Base-by-base conservation (phyloP, 2,888 invertebrate species). In the Oxycera nigricornis region DNA sequence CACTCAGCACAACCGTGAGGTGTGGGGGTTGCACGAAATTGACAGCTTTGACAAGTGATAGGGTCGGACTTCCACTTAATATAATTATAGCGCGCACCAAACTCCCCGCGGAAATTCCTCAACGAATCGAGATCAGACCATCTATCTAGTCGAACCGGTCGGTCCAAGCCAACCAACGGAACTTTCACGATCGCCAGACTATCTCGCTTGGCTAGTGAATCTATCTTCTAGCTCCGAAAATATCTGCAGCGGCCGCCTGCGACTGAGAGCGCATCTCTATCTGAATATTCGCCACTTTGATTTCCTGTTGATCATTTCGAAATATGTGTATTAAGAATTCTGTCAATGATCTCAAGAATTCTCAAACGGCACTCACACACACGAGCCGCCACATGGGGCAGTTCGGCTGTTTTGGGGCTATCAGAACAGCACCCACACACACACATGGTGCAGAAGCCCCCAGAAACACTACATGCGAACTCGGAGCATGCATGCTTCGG, bases 281-380 rank as follows among this genome's bases (percentile, higher is more conserved):
- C 59, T 59, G 28, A 59, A 30, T 59, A 30, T 59, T 59, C 59
- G 59, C 24, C 55, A 24, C 59, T 59, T 28, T 30, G 59, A 59
- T 59, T 59, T 59, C 59, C 59, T 59, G 59, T 59, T 59, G 59
- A 59, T 59, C 59, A 59, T 59, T 59, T 30, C 59, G 59, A 59
- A 59, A 59, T 7, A n/a, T n/a, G n/a, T n/a, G n/a, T n/a, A 59
- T 59, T 28, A 59, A 59, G 59, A 59, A 28, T 59, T 59, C 59
- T 59, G 59, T 59, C 59, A 59, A 59, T 59, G 59, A 59, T 59
- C 59, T 59, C 59, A 59, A 59, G 59, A 59, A 20, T 30, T 14
- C 30, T 30, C 26, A n/a, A 11, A 9, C 39, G 55, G 1, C 55
- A n/a, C 59, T n/a, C 30, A 59, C 59, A 59, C 9, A 14, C 30